These are phyloP conservation scores for Eutrigla gurnardus DNA, from an alignment of 2,797 vertebrate genomes.

Conservation along the genomic window DNA sequence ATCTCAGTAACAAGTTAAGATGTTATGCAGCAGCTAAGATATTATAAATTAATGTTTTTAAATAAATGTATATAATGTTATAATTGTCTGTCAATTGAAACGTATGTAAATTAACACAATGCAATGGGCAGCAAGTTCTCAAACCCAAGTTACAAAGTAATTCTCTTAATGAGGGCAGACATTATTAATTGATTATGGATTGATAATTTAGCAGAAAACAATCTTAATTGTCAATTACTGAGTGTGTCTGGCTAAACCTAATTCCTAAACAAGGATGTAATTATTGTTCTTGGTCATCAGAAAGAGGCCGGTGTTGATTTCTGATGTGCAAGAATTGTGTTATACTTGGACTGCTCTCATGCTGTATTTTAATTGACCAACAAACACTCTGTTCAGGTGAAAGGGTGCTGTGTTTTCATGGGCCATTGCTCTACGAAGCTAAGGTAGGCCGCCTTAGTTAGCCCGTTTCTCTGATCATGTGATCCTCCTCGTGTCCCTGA, in stretches of 20 bases:
- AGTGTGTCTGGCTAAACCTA: neutral
- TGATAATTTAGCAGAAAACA: neutral
- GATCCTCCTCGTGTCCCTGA: neutral
- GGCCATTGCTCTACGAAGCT: slow-evolving; percentile 99
- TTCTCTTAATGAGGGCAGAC: neutral
- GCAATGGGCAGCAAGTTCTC: neutral
- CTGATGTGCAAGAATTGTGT: neutral
- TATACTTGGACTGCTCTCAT: slow-evolving; percentile 28
- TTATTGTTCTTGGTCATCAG: neutral
- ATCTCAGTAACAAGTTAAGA: neutral
- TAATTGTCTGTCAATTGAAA: neutral
- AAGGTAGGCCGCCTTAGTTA: slow-evolving; percentile 87
- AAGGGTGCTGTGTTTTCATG: slow-evolving; percentile 99
- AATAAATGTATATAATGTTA: neutral
- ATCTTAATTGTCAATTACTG: neutral
- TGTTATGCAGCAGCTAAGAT: neutral
- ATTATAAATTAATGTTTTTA: neutral
- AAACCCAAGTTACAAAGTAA: neutral
- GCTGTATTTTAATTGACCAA: slow-evolving; percentile 39
- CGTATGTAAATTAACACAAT: neutral
- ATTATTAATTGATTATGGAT: neutral
- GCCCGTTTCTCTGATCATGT: slow-evolving; percentile 3
- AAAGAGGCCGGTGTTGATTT: neutral
- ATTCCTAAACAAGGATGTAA: neutral
- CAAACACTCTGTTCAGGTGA: slow-evolving; percentile 88